Conservation (phyloP, 2,888 invertebrate species). For the Epistrophe eligans region DNA sequence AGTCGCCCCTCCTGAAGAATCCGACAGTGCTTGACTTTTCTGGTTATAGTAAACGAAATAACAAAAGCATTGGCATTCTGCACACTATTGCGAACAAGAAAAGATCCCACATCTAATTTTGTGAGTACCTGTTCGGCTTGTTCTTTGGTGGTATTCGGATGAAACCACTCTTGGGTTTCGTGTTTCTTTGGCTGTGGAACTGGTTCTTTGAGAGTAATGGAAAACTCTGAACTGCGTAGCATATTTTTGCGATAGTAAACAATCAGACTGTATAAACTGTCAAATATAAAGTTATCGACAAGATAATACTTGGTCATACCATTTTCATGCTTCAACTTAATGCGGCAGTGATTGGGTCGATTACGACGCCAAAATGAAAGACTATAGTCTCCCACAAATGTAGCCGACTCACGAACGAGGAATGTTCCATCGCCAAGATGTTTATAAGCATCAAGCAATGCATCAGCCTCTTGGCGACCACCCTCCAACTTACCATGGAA, state of each 20-base stretch:
- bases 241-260: slow-evolving; percentile 95
- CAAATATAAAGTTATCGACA: slow-evolving; percentile 94
- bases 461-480: slow-evolving; percentile 91
- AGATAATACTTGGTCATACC: slow-evolving; percentile 95
- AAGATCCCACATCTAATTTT: slow-evolving; percentile 95
- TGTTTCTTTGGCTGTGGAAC: slow-evolving; percentile 98
- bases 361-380: slow-evolving; percentile 96
- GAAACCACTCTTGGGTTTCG: slow-evolving; percentile 97
- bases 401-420: slow-evolving; percentile 96
- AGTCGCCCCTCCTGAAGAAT: slow-evolving; percentile 96
- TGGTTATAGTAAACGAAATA: slow-evolving; percentile 96
- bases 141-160: slow-evolving; percentile 90
- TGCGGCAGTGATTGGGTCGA: slow-evolving; percentile 95
- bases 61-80: slow-evolving; percentile 94
- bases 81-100: slow-evolving; percentile 95
- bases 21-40: slow-evolving; percentile 98
- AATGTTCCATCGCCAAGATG: slow-evolving; percentile 96
- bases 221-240: slow-evolving; percentile 94
- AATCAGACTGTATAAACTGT: slow-evolving; percentile 95
- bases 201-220: slow-evolving; percentile 93
- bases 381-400: slow-evolving; percentile 98
- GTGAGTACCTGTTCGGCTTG: slow-evolving; percentile 95
- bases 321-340: slow-evolving; percentile 94
- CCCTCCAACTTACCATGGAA: slow-evolving; percentile 94
- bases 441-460: slow-evolving; percentile 88